Evolutionary conservation across 2,888 invertebrate species (phyloP).

Genomic region (Hipparchia sbordonii): DNA sequence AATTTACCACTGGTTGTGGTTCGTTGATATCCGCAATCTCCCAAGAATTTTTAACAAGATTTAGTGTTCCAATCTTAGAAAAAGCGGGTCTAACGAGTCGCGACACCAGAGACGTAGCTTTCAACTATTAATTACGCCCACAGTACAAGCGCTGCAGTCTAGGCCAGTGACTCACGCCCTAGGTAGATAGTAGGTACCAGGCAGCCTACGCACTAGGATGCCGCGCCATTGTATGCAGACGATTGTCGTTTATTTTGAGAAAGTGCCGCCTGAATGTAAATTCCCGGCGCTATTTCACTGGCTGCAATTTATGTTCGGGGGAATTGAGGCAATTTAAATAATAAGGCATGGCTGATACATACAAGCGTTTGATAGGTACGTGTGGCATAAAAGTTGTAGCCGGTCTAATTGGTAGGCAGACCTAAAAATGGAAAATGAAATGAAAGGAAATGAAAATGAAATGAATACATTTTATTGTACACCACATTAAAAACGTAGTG

Average conservation of each 20-base stretch:
- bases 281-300: constrained; percentile 29
- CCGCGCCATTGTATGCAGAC: constrained; percentile 40
- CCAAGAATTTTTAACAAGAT: background rate
- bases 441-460: no score
- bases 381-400: background rate
- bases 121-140: constrained; percentile 42
- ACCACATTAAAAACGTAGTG: no score
- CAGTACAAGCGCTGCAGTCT: constrained; percentile 16
- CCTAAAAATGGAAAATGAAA: no score
- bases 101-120: constrained; percentile 31
- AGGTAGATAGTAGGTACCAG: constrained; percentile 2
- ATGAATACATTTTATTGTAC: no score
- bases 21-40: background rate
- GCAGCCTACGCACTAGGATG: constrained; percentile 35
- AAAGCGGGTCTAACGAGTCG: background rate
- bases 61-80: background rate
- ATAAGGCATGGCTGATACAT: constrained; percentile 19
- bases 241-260: constrained; percentile 38
- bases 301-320: constrained; percentile 29
- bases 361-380: background rate
- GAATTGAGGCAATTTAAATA: constrained; percentile 20
- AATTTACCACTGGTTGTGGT: no score
- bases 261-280: constrained; percentile 37
- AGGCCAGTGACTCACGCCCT: constrained; percentile 30
- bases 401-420: background rate